Percentiles rank a stretch among this genome's conserved stretches.
Evolutionary conservation across 2,888 invertebrate species (phyloP).

Genomic region (Euproctis similis): DNA sequence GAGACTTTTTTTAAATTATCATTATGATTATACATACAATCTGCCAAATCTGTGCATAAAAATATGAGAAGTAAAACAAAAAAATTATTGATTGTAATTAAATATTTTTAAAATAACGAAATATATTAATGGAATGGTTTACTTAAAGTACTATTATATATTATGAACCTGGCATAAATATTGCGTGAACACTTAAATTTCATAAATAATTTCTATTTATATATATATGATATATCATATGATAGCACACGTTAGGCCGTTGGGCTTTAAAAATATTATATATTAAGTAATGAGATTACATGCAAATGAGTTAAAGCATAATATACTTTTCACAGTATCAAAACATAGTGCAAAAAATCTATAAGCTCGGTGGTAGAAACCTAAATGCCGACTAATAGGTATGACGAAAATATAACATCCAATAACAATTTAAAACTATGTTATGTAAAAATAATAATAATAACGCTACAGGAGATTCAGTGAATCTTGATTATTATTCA

Average conservation of each 20-base stretch:
- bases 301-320: constrained; percentile 24
- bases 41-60: constrained; percentile 20
- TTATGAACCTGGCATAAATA: constrained; percentile 27
- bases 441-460: constrained; percentile 13
- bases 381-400: constrained; percentile 18
- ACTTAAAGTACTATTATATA: constrained; percentile 28
- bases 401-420: constrained; percentile 17
- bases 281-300: constrained; percentile 58
- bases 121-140: constrained; percentile 46
- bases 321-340: constrained; percentile 9
- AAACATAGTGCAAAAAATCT: constrained; percentile 8
- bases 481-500: too few relatives aligned
- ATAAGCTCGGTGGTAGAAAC: constrained; percentile 11
- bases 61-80: constrained; percentile 10
- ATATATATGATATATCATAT: constrained; percentile 7
- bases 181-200: constrained; percentile 51
- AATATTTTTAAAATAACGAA: constrained; percentile 11
- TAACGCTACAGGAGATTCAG: constrained; percentile 27
- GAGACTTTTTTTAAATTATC: constrained; percentile 15
- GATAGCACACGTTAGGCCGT: constrained; percentile 33
- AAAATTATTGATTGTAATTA: constrained; percentile 19
- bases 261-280: constrained; percentile 26
- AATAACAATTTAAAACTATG: constrained; percentile 13
- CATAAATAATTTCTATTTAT: constrained; percentile 26
- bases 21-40: constrained; percentile 5